Percentiles rank a stretch among this genome's conserved stretches.
phyloP scores from a whole-genome alignment of 2,888 invertebrate genomes.

The Scaptodrosophila latifasciaeformis region DNA sequence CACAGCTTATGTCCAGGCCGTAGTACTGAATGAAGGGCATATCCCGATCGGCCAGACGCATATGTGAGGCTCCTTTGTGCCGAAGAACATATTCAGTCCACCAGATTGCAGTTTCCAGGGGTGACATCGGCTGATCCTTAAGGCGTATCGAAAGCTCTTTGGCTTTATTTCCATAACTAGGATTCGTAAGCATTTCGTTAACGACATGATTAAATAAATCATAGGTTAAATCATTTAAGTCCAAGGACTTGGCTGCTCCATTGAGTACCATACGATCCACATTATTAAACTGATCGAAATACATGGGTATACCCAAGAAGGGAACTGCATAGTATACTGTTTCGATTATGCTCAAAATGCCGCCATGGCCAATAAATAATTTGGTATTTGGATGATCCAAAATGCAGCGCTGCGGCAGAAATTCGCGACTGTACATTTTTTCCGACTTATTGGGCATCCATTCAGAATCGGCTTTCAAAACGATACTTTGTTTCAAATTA shows the following conservation, averaged over 20 bases:
- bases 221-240: conserved; percentile 63
- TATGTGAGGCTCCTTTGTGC: conserved; percentile 68
- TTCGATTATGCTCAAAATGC: conserved; percentile 74
- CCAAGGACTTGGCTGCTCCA: conserved; percentile 71
- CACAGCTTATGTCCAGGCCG: conserved; percentile 19
- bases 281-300: conserved; percentile 75
- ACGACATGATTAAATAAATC: conserved; percentile 48
- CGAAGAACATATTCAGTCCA: conserved; percentile 72
- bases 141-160: conserved; percentile 43
- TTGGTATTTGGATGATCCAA: conserved; percentile 74
- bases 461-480: conserved; percentile 56
- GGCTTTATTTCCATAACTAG: conserved; percentile 29
- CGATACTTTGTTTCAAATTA: conserved; percentile 45
- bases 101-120: conserved; percentile 64
- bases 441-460: conserved; percentile 33
- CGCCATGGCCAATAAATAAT: conserved; percentile 75
- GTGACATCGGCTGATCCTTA: conserved; percentile 54
- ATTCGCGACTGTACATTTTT: conserved; percentile 58
- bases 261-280: conserved; percentile 69
- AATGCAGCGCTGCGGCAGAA: conserved; percentile 72
- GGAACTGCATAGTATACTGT: conserved; percentile 74
- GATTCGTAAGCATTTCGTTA: conserved; percentile 35
- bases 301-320: conserved; percentile 75
- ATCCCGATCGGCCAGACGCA: conserved; percentile 61
- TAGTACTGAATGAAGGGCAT: conserved; percentile 45